Evolutionary conservation across 1,140 invertebrate species (phyloP).

Genomic region (Bombyx mori): DNA sequence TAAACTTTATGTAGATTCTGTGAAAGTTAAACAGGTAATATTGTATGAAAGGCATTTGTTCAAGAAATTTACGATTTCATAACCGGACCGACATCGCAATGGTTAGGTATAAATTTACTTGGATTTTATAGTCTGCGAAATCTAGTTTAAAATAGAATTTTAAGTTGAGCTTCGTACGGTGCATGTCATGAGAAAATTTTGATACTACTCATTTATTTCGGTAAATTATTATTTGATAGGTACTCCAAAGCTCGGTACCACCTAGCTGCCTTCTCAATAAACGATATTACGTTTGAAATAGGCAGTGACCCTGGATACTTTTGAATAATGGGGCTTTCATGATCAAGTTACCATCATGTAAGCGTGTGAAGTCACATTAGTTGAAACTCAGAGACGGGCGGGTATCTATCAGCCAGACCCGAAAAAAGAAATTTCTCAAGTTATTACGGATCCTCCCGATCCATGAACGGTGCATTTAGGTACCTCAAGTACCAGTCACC

Average conservation of each 20-base stretch:
- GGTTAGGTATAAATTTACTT: slow-evolving; percentile 18
- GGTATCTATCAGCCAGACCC: too few relatives aligned
- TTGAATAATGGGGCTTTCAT: background rate
- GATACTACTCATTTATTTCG: background rate
- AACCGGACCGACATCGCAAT: slow-evolving; percentile 5
- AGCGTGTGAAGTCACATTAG: too few relatives aligned
- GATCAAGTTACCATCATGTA: background rate
- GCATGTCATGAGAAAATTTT: slow-evolving; percentile 6
- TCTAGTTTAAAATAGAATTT: slow-evolving; percentile 23
- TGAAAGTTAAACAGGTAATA: background rate
- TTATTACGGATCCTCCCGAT: too few relatives aligned
- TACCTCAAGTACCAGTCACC: too few relatives aligned
- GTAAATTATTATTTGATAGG: background rate
- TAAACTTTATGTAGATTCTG: background rate
- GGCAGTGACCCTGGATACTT: too few relatives aligned
- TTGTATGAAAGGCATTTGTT: background rate
- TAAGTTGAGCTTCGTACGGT: slow-evolving; percentile 9
- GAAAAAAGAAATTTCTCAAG: too few relatives aligned
- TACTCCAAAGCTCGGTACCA: background rate
- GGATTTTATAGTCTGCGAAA: slow-evolving; percentile 21
- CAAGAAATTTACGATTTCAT: slow-evolving; percentile 5
- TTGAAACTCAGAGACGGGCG: too few relatives aligned
- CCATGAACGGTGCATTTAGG: too few relatives aligned
- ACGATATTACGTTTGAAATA: too few relatives aligned
- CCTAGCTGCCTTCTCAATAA: too few relatives aligned